phyloP scores from a whole-genome alignment of 2,113 vertebrate genomes.

The Lucifuga dentata region DNA sequence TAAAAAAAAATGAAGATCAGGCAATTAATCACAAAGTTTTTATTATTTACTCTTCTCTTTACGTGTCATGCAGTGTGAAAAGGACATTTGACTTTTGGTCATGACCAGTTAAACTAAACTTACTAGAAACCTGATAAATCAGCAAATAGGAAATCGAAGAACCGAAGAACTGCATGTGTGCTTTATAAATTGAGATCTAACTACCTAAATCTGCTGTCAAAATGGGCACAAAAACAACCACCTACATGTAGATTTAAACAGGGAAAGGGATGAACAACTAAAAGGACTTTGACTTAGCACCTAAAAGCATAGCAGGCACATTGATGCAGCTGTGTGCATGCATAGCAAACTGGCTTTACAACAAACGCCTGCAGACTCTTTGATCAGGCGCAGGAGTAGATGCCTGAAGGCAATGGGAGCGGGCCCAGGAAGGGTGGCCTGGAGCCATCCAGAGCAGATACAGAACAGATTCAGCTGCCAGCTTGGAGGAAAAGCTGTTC shows the following conservation, averaged over 20 bases:
- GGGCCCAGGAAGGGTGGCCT: slow-evolving; percentile 63
- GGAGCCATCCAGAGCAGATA: slow-evolving; percentile 65
- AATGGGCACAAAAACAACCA: slow-evolving; percentile 42
- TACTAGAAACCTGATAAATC: slow-evolving; percentile 7
- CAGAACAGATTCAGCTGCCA: slow-evolving; percentile 49
- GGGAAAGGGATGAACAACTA: slow-evolving; percentile 40
- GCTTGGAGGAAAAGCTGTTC: slow-evolving; percentile 42
- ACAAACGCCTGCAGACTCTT: slow-evolving; percentile 74
- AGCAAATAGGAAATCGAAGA: slow-evolving; percentile 18
- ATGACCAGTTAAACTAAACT: slow-evolving; percentile 18
- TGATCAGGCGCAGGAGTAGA: slow-evolving; percentile 70
- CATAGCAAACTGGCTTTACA: slow-evolving; percentile 60
- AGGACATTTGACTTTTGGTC: slow-evolving; percentile 27
- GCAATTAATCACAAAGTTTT: neutral
- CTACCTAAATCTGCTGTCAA: slow-evolving; percentile 37
- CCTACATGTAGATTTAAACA: slow-evolving; percentile 57
- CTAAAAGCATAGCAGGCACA: slow-evolving; percentile 43
- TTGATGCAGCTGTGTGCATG: slow-evolving; percentile 20
- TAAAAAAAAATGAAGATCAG: neutral
- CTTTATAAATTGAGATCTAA: slow-evolving; percentile 50
- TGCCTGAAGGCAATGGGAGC: slow-evolving; percentile 64
- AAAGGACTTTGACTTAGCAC: slow-evolving; percentile 43
- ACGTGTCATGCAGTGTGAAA: slow-evolving; percentile 5
- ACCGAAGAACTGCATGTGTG: slow-evolving; percentile 24
- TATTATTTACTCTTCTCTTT: slow-evolving; percentile 8